phyloP scores from a whole-genome alignment of 2,113 vertebrate genomes.

The Pogonocichla stellata region DNA sequence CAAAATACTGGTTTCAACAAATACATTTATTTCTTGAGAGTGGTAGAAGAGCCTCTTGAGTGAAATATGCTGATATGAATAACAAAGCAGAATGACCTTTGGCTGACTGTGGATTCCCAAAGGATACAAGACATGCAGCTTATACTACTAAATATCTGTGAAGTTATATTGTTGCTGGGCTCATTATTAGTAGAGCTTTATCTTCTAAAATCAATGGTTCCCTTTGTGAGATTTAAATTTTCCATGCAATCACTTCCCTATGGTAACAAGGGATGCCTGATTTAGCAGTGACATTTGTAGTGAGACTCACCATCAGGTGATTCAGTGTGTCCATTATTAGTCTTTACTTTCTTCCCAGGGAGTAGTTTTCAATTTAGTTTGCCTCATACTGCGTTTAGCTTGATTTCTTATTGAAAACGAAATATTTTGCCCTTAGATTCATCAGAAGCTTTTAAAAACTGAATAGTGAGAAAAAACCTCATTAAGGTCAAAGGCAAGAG shows the following conservation, averaged over 20 bases:
- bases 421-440: slow-evolving; percentile 44
- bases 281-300: slow-evolving; percentile 53
- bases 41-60: not conserved
- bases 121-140: not conserved
- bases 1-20: not conserved
- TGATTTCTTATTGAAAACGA: slow-evolving; percentile 24
- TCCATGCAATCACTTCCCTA: slow-evolving; percentile 1
- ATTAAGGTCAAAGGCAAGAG: slow-evolving; percentile 45
- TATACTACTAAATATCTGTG: slow-evolving; percentile 4
- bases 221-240: slow-evolving; percentile 41
- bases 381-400: not conserved
- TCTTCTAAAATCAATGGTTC: slow-evolving; percentile 44
- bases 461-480: slow-evolving; percentile 13
- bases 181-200: slow-evolving; percentile 47
- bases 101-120: not conserved
- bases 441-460: slow-evolving; percentile 39
- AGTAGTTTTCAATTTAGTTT: slow-evolving; percentile 11
- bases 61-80: not conserved
- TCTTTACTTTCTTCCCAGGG: slow-evolving; percentile 10
- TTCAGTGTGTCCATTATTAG: not conserved
- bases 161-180: not conserved
- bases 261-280: slow-evolving; percentile 43
- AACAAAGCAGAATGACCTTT: not conserved
- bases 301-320: slow-evolving; percentile 28
- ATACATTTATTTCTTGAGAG: not conserved